Conservation (phyloP, 2,888 invertebrate species). For the Melolontha melolontha region DNA sequence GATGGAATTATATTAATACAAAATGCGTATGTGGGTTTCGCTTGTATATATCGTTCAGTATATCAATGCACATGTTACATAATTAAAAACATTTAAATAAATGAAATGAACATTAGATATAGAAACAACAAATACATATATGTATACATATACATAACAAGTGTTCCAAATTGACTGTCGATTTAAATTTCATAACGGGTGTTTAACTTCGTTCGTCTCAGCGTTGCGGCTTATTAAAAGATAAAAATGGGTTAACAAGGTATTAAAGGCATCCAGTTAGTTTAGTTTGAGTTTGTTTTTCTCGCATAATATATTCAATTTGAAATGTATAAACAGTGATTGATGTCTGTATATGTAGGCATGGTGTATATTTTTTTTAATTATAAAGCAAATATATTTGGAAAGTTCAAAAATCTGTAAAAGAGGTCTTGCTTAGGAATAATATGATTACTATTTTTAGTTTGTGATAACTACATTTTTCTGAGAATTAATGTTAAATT, state of each 20-base stretch:
- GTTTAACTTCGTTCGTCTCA: neutral
- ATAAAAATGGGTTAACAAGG: conserved; percentile 31
- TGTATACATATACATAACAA: too few relatives aligned
- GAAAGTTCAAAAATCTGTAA: conserved; percentile 9
- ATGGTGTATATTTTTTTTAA: conserved; percentile 18
- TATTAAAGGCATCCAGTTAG: conserved; percentile 17
- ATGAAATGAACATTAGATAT: conserved; percentile 1
- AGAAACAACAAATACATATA: neutral
- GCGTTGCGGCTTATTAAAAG: conserved; percentile 6
- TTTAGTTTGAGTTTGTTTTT: conserved; percentile 13
- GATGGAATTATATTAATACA: conserved; percentile 26
- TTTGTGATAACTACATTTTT: too few relatives aligned
- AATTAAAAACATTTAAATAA: conserved; percentile 6
- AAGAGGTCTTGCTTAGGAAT: neutral
- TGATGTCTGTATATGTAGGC: conserved; percentile 8
- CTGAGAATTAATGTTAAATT: neutral
- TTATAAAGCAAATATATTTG: conserved; percentile 18
- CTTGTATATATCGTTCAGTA: neutral
- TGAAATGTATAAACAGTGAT: conserved; percentile 6
- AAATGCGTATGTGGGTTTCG: conserved; percentile 24
- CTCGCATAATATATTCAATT: conserved; percentile 1
- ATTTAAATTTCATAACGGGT: conserved; percentile 1
- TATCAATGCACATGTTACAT: conserved; percentile 15
- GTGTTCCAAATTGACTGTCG: conserved; percentile 5
- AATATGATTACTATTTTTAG: too few relatives aligned